Evolutionary conservation across 1,140 invertebrate species (phyloP).

Genomic region (Drosophila quadrilineata): DNA sequence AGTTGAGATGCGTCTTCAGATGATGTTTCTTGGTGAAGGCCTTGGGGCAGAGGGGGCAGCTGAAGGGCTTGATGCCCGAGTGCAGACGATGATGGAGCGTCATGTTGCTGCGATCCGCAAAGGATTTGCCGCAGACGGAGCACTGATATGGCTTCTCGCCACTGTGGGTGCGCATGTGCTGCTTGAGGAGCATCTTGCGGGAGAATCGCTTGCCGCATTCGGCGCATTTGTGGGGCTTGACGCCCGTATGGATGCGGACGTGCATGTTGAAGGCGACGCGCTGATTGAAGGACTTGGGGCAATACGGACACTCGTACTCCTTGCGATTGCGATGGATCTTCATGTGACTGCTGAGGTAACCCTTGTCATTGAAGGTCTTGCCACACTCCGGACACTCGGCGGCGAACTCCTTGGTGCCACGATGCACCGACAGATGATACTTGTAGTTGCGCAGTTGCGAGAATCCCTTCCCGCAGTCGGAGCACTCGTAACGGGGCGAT

Average conservation of each 20-base stretch:
- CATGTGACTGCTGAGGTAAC: constrained; percentile 90
- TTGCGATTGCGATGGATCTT: constrained; percentile 90
- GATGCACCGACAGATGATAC: constrained; percentile 88
- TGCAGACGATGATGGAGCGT: constrained; percentile 89
- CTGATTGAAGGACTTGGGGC: constrained; percentile 90
- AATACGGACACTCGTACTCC: constrained; percentile 88
- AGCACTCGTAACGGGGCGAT: constrained; percentile 87
- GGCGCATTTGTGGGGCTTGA: constrained; percentile 92
- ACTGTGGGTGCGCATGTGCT: constrained; percentile 89
- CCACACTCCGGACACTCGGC: constrained; percentile 89
- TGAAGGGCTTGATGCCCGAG: constrained; percentile 92
- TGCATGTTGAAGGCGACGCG: constrained; percentile 92
- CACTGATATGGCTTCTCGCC: constrained; percentile 80
- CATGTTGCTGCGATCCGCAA: constrained; percentile 92
- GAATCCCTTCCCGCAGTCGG: constrained; percentile 90
- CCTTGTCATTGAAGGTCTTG: constrained; percentile 89
- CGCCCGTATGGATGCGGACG: constrained; percentile 89
- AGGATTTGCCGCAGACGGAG: constrained; percentile 79
- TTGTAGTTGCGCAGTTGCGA: constrained; percentile 89
- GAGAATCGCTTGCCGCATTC: constrained; percentile 94
- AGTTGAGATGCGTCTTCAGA: constrained; percentile 92
- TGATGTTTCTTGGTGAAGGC: constrained; percentile 94
- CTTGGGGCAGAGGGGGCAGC: constrained; percentile 91
- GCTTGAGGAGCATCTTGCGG: constrained; percentile 90
- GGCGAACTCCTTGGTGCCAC: constrained; percentile 88